Evolutionary conservation across 2,888 invertebrate genomes (phyloP), one percentile per base, ranked within the genome.

Genomic region (Mermis nigrescens): DNA sequence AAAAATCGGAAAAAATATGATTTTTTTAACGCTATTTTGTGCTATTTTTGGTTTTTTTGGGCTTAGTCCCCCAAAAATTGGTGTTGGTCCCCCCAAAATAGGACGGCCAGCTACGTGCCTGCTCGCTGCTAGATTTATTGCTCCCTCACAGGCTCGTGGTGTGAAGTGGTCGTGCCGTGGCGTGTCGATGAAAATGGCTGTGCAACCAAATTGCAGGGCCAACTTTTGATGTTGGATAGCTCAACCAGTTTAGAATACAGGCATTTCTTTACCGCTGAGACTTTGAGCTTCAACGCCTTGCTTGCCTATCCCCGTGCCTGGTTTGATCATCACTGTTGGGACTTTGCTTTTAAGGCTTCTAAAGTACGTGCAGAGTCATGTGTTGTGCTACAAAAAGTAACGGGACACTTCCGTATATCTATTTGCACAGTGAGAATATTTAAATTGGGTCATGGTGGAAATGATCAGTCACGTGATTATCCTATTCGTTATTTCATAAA

Each of bases 251-350:
- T 98, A 56, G 85, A 85, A 64, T 94, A 87, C 75, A 81, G 94
- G 62, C 88, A 89, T 72, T 78, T 98, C 65, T 82, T 91, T 1
- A 86, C 89, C 69, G 88, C 90, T 72, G 94, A 95, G 77, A 92
- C 92, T 0, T 76, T 95, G 62, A 88, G 91, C 76, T 91, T 94
- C 75, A 84, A 84, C 60, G 80, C 92, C 1, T 81, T 82, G 69
- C 85, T 85, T 67, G 84, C 86, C 69, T 98, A 91, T 75, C 95
- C 95, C 0, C 79, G 85, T 48, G 81, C 83, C 60, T 98, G 94
- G 92, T 98, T 95, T 74, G 89, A 87, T 65, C 87, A 89, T 66
- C 95, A 98, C 74, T 83, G 86, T 66, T 98, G 95, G 95, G 82
- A 82, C 63, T 79, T 90, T 57, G 84, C 85, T 68, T 77, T 53